Conservation (phyloP, 1,140 invertebrate genomes). For the Aporrectodea caliginosa region DNA sequence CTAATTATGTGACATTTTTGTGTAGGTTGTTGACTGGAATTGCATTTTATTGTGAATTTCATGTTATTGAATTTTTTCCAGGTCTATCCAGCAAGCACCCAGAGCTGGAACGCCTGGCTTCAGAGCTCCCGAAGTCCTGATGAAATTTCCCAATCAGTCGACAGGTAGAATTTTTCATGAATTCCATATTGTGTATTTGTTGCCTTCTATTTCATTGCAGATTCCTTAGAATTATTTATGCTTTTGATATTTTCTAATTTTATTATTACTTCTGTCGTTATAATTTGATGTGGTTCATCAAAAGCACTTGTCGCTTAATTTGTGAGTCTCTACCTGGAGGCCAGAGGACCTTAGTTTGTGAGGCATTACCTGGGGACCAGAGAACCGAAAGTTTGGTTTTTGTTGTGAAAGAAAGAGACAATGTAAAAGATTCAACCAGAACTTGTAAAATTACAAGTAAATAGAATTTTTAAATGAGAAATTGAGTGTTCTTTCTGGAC, state of each 20-base stretch:
- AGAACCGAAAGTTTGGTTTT: no score
- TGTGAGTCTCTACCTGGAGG: background rate
- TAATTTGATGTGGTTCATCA: background rate
- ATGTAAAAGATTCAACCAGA: background rate
- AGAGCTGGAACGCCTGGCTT: slow-evolving; percentile 86
- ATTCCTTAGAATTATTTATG: no score
- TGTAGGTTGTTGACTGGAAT: background rate
- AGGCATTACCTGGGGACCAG: background rate
- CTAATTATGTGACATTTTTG: background rate
- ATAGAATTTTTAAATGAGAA: no score
- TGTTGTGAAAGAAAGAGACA: background rate
- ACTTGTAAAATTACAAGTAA: no score
- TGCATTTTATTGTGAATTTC: background rate
- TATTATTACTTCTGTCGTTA: background rate
- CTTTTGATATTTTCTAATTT: no score
- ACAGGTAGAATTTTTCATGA: slow-evolving; percentile 58
- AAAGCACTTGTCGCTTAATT: background rate
- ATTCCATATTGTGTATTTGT: background rate
- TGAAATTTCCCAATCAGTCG: slow-evolving; percentile 71
- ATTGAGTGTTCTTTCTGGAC: background rate
- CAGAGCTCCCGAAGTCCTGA: slow-evolving; percentile 79
- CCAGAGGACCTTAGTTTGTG: background rate
- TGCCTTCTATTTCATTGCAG: background rate
- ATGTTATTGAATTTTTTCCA: slow-evolving; percentile 24
- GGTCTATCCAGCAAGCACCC: slow-evolving; percentile 59